Percentiles rank a stretch among this genome's conserved stretches.
Evolutionary conservation across 2,888 invertebrate genomes (phyloP).

Genomic region (Napeogenes inachia): DNA sequence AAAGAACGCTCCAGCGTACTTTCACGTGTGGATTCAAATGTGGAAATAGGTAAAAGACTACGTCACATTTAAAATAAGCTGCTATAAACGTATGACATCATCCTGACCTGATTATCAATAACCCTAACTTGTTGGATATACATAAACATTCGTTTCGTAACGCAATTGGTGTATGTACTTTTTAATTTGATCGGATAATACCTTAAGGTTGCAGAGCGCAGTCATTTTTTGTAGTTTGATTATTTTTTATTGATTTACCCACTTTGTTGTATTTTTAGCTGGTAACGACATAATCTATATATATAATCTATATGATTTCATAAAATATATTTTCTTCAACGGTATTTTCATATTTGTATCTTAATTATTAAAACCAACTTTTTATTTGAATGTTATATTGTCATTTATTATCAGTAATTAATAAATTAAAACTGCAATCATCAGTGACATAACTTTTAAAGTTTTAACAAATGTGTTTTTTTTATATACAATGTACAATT

Average conservation of each 20-base stretch:
- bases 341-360: no score
- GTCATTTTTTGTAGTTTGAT: conserved; percentile 15
- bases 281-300: no score
- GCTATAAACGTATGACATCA: conserved; percentile 62
- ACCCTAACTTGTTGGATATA: conserved; percentile 39
- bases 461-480: no score
- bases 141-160: conserved; percentile 38
- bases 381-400: no score
- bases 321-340: not conserved
- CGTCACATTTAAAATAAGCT: conserved; percentile 72
- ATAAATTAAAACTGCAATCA: no score
- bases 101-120: conserved; percentile 59
- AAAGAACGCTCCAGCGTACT: conserved; percentile 33
- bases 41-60: conserved; percentile 49
- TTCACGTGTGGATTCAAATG: conserved; percentile 46
- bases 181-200: conserved; percentile 40
- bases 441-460: no score
- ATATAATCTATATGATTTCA: not conserved
- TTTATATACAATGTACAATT: no score
- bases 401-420: no score
- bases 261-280: conserved; percentile 8
- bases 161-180: conserved; percentile 14
- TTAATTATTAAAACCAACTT: no score
- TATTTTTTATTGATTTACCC: conserved; percentile 31
- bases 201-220: conserved; percentile 26